Evolutionary conservation across 2,888 invertebrate genomes (phyloP).

Genomic region (Biston stratarius): DNA sequence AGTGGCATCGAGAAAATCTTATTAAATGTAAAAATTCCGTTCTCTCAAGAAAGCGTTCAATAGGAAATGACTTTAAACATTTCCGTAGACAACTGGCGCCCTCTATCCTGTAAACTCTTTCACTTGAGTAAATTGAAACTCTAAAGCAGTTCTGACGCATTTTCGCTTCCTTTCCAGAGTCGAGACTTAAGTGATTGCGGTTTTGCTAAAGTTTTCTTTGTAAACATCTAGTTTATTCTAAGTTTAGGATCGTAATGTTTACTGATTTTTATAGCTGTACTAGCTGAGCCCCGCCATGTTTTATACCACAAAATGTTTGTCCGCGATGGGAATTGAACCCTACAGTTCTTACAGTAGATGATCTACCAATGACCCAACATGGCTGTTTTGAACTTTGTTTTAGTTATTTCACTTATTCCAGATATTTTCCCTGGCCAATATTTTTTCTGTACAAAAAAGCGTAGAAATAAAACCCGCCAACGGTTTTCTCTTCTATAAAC

Average conservation of each 20-base stretch:
- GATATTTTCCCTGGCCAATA: background rate
- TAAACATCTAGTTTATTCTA: background rate
- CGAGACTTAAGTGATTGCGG: slow-evolving; percentile 41
- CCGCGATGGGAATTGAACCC: too few relatives aligned
- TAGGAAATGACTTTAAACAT: slow-evolving; percentile 3
- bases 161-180: slow-evolving; percentile 33
- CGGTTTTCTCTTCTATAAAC: slow-evolving; percentile 15
- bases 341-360: too few relatives aligned
- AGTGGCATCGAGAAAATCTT: too few relatives aligned
- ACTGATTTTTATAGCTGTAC: too few relatives aligned
- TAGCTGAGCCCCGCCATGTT: too few relatives aligned
- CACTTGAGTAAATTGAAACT: slow-evolving; percentile 60
- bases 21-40: background rate
- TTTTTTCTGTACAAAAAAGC: background rate
- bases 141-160: slow-evolving; percentile 54
- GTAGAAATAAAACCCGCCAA: background rate
- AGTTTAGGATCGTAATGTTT: too few relatives aligned
- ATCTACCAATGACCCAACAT: too few relatives aligned
- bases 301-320: too few relatives aligned
- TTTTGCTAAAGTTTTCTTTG: slow-evolving; percentile 10
- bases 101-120: slow-evolving; percentile 49
- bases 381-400: too few relatives aligned
- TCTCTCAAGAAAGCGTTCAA: background rate
- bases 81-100: slow-evolving; percentile 20
- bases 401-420: too few relatives aligned